Evolutionary conservation across 35 echinoderm and acorn worm genomes (phyloP).

Genomic region (Apostichopus parvimensis): DNA sequence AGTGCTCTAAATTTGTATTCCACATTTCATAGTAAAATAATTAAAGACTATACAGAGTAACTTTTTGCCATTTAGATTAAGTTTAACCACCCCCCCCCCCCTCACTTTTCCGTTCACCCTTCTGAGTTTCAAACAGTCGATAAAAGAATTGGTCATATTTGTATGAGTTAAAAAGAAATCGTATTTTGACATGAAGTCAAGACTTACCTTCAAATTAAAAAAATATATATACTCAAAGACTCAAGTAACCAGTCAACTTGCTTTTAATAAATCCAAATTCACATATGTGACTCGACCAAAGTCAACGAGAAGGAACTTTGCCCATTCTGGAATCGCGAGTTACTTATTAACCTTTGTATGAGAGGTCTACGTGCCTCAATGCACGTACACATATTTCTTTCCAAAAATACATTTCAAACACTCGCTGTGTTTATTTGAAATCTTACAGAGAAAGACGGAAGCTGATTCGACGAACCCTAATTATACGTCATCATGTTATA

Average conservation of each 20-base stretch:
- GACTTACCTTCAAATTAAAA: neutral
- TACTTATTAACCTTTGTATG: slow-evolving; percentile 32
- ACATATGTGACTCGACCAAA: neutral
- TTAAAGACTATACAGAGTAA: no score
- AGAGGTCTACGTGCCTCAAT: slow-evolving; percentile 1
- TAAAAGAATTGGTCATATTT: no score
- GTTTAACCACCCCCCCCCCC: no score
- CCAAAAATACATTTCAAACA: slow-evolving; percentile 7
- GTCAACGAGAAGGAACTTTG: neutral
- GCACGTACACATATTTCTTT: slow-evolving; percentile 23
- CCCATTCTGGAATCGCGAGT: neutral
- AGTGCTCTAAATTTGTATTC: no score
- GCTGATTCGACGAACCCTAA: neutral
- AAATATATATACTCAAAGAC: neutral
- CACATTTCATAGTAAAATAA: no score
- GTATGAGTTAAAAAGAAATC: no score
- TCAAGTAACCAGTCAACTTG: neutral
- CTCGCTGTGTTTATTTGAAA: neutral
- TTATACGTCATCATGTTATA: no score
- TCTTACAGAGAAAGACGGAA: neutral
- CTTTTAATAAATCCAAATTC: neutral
- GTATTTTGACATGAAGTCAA: no score
- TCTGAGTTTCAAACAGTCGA: no score
- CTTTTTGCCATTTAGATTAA: no score
- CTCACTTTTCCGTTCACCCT: no score